These are phyloP conservation scores for Xiphydria camelus DNA, from an alignment of 2,888 invertebrate species.

Conservation along the genomic window DNA sequence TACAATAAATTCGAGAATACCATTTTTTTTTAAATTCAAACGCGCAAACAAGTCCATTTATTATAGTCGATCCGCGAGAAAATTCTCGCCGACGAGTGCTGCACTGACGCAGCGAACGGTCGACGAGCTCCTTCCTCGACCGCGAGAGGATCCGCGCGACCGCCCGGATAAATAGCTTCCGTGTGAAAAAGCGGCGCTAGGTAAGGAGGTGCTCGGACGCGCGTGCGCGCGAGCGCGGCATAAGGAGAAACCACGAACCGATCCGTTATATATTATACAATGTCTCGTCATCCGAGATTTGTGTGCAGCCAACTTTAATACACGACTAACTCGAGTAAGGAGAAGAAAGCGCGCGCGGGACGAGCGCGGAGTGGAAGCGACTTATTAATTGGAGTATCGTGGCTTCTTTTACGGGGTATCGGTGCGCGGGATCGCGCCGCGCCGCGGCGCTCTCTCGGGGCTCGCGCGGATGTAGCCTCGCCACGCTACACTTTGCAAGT, in stretches of 20 bases:
- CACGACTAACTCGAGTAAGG: background rate
- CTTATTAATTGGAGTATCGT: conserved; percentile 19
- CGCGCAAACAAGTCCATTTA: no score
- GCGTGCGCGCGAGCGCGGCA: background rate
- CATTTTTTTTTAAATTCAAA: no score
- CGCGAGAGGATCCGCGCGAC: no score
- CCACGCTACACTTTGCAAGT: background rate
- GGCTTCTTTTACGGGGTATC: conserved; percentile 17
- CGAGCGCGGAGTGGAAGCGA: conserved; percentile 7
- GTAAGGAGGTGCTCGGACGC: no score
- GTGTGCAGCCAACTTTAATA: background rate
- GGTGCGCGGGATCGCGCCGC: conserved; percentile 20
- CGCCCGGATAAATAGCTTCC: no score
- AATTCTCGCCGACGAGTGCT: no score
- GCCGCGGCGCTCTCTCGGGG: conserved; percentile 13
- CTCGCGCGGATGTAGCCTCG: background rate
- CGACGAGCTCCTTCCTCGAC: no score
- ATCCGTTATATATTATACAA: conserved; percentile 11
- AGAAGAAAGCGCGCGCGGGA: no score
- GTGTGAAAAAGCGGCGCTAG: no score
- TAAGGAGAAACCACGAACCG: background rate
- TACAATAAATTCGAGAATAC: no score
- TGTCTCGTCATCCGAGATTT: conserved; percentile 19
- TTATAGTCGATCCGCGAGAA: no score
- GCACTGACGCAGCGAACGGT: no score